Percentiles rank a stretch among this genome's conserved stretches.
These are phyloP conservation scores for Corythornis cristatus DNA, from an alignment of 2,113 vertebrate species.

Conservation along the genomic window DNA sequence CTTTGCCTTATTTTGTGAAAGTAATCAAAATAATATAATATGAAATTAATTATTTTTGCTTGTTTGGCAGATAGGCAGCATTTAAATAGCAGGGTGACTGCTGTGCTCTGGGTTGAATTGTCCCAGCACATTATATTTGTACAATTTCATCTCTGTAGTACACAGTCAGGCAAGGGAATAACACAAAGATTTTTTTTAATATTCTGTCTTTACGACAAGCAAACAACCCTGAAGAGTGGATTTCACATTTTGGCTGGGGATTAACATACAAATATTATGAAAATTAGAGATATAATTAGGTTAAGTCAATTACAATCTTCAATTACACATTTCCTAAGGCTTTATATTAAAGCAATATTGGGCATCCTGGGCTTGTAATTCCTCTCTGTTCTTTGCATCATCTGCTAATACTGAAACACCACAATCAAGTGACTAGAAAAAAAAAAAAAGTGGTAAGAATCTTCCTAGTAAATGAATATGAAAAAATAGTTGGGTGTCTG, in stretches of 20 bases:
- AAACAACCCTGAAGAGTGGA: neutral
- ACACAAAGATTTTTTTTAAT: conserved; percentile 10
- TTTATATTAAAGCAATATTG: neutral
- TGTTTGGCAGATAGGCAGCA: conserved; percentile 14
- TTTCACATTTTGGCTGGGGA: conserved; percentile 33
- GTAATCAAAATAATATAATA: neutral
- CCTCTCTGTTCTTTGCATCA: neutral
- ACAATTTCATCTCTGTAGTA: neutral
- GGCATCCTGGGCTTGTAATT: neutral
- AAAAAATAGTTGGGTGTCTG: neutral
- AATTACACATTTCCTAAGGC: conserved; percentile 23
- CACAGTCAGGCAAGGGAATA: neutral
- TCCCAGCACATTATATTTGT: neutral
- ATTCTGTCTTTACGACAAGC: conserved; percentile 19
- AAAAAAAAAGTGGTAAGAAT: neutral
- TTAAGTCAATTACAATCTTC: conserved; percentile 43
- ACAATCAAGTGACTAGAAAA: neutral
- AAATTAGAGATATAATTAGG: conserved; percentile 48
- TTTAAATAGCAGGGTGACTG: neutral
- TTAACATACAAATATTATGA: conserved; percentile 27
- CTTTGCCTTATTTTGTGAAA: neutral
- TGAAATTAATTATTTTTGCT: conserved; percentile 13
- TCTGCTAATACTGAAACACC: neutral
- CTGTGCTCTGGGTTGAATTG: neutral
- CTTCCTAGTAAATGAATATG: neutral